A percentile compares a stretch with the other conserved stretches of the same genome.
Evolutionary conservation across 2,797 vertebrate genomes (phyloP).

Genomic region (Nannoperca australis): DNA sequence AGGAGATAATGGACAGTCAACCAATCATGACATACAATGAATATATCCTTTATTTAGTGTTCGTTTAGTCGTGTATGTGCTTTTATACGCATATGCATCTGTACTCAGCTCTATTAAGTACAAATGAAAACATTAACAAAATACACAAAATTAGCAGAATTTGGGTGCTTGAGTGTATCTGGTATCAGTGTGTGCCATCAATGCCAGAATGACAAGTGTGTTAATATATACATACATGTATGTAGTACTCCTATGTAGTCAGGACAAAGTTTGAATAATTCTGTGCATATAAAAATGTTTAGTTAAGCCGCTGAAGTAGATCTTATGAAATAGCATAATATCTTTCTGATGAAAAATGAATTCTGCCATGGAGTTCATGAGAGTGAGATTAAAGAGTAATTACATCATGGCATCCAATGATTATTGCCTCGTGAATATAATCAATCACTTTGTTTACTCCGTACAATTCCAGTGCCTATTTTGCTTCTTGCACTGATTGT

Average conservation of each 20-base stretch:
- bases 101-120: background rate
- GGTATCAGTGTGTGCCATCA: background rate
- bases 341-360: constrained; percentile 52
- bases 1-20: background rate
- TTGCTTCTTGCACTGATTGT: constrained; percentile 41
- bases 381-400: constrained; percentile 64
- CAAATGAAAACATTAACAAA: constrained; percentile 6
- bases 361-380: constrained; percentile 42
- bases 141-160: background rate
- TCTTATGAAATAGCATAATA: constrained; percentile 25
- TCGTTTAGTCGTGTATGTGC: background rate
- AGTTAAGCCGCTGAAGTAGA: background rate
- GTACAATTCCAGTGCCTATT: constrained; percentile 42
- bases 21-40: background rate
- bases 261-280: background rate
- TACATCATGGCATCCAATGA: constrained; percentile 47
- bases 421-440: constrained; percentile 56
- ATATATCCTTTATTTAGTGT: no score
- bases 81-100: background rate
- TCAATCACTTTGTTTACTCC: constrained; percentile 61
- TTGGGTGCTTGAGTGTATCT: background rate
- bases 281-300: constrained; percentile 17
- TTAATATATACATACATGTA: background rate
- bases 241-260: background rate
- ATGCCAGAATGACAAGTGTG: background rate